phyloP scores from a whole-genome alignment of 37 sponge, comb jelly and placozoan genomes.

The Bolinopsis microptera region DNA sequence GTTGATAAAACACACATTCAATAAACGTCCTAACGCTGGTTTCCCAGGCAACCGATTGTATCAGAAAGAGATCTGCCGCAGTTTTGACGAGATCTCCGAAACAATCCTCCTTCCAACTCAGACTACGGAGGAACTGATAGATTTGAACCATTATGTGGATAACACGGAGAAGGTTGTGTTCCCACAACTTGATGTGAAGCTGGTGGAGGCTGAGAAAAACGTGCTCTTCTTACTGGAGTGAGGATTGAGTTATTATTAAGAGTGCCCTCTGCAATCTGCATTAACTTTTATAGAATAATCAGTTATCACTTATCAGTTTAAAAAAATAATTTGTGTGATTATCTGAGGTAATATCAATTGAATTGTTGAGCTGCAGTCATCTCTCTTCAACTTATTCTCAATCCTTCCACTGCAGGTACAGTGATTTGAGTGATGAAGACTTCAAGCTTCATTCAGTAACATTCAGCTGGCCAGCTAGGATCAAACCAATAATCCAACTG shows the following conservation, averaged over 20 bases:
- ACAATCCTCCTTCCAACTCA: constrained; percentile 78
- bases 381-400: too few species aligned
- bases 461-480: constrained; percentile 89
- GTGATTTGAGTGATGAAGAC: constrained; percentile 80
- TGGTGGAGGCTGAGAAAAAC: constrained; percentile 77
- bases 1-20: too few species aligned
- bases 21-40: too few species aligned
- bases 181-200: constrained; percentile 70
- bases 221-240: constrained; percentile 86
- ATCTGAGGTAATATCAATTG: too few species aligned
- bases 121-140: constrained; percentile 82
- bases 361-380: too few species aligned
- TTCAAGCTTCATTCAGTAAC: constrained; percentile 85
- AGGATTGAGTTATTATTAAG: constrained; percentile 66
- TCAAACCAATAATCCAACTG: constrained; percentile 91
- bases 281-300: too few species aligned
- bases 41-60: constrained; percentile 51
- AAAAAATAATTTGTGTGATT: too few species aligned
- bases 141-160: constrained; percentile 76
- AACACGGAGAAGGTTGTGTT: constrained; percentile 68
- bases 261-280: background rate
- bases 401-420: too few species aligned
- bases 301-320: too few species aligned
- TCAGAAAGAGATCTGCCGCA: constrained; percentile 72
- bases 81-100: constrained; percentile 87